Evolutionary conservation across 2,888 invertebrate species (phyloP).

Genomic region (Drosophila prostipennis): DNA sequence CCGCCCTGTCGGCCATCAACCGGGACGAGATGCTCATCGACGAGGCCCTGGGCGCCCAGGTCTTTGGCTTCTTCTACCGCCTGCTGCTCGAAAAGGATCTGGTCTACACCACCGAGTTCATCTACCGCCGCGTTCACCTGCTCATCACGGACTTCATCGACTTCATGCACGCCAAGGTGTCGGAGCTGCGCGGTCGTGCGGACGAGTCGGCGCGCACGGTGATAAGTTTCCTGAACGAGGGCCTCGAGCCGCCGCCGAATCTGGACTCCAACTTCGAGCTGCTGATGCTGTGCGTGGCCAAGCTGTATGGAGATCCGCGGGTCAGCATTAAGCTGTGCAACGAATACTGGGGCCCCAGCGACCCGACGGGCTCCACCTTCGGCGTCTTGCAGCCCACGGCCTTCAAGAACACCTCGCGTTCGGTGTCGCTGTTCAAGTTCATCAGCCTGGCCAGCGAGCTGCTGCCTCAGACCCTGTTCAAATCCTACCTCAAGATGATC

Average conservation of each 20-base stretch:
- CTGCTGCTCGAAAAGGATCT: conserved; percentile 89
- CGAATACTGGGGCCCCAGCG: conserved; percentile 90
- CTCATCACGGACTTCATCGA: conserved; percentile 96
- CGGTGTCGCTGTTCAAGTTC: conserved; percentile 95
- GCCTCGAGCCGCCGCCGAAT: conserved; percentile 90
- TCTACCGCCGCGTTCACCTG: conserved; percentile 92
- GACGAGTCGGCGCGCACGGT: conserved; percentile 94
- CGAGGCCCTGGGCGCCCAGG: conserved; percentile 90
- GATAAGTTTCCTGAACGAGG: conserved; percentile 90
- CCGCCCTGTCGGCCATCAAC: conserved; percentile 86
- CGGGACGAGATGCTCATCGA: conserved; percentile 93
- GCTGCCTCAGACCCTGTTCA: conserved; percentile 92
- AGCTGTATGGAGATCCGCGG: conserved; percentile 91
- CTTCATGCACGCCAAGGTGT: conserved; percentile 95
- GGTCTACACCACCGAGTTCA: conserved; percentile 91
- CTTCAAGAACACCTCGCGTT: conserved; percentile 85
- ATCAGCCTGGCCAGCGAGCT: conserved; percentile 94
- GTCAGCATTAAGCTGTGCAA: conserved; percentile 88
- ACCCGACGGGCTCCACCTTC: conserved; percentile 26
- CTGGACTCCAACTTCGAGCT: conserved; percentile 92
- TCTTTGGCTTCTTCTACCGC: conserved; percentile 92
- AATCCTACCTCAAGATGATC: conserved; percentile 94
- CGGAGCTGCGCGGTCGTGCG: conserved; percentile 91
- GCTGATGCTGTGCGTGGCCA: conserved; percentile 91
- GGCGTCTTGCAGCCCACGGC: background rate